Conservation (phyloP, 1,140 invertebrate genomes). For the Saccostrea echinata region DNA sequence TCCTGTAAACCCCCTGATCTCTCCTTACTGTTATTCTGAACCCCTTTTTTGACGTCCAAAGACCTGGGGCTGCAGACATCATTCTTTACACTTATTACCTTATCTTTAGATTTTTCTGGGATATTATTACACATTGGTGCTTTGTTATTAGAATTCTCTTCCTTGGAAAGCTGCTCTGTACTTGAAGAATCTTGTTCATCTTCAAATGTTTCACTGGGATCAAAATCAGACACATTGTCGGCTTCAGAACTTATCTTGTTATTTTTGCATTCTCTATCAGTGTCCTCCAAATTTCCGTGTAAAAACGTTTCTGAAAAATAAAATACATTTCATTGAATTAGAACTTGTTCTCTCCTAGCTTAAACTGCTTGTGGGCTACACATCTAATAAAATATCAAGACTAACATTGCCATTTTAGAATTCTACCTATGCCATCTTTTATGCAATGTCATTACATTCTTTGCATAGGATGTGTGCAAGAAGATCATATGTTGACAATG, state of each 20-base stretch:
- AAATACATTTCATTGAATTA: not conserved
- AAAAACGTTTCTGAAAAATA: not conserved
- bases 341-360: not conserved
- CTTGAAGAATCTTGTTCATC: not conserved
- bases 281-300: not conserved
- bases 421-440: too few species aligned
- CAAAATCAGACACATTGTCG: not conserved
- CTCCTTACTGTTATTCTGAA: not conserved
- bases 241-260: not conserved
- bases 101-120: not conserved
- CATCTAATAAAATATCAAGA: too few species aligned
- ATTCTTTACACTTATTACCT: not conserved
- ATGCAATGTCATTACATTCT: too few species aligned
- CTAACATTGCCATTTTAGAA: too few species aligned
- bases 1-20: not conserved
- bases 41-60: not conserved
- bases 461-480: too few species aligned
- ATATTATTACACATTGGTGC: not conserved
- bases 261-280: not conserved
- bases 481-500: too few species aligned
- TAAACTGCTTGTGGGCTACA: too few species aligned
- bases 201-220: not conserved
- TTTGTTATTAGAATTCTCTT: not conserved
- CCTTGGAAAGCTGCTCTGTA: not conserved
- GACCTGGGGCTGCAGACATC: not conserved